Evolutionary conservation across 2,888 invertebrate species (phyloP).

Genomic region (Seira ritae): DNA sequence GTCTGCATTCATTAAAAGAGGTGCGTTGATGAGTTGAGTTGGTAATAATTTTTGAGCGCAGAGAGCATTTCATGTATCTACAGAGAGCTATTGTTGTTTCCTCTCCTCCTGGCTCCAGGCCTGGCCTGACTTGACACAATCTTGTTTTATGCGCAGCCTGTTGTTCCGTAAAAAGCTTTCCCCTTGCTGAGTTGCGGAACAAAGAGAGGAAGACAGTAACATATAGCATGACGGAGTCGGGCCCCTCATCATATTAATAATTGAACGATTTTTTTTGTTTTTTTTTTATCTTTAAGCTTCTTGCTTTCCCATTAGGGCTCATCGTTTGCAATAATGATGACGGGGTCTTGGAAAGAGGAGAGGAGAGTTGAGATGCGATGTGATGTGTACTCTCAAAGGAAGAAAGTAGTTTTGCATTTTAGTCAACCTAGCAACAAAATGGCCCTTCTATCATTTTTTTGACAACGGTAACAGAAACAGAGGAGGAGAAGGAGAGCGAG

Average conservation of each 20-base stretch:
- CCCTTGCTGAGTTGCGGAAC: background rate
- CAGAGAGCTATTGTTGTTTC: too few relatives aligned
- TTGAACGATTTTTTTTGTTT: conserved; percentile 56
- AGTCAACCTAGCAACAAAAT: conserved; percentile 62
- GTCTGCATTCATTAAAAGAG: too few relatives aligned
- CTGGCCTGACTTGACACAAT: too few relatives aligned
- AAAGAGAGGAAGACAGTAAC: conserved; percentile 11
- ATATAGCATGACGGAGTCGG: conserved; percentile 12
- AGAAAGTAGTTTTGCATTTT: conserved; percentile 29
- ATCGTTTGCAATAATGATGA: conserved; percentile 36
- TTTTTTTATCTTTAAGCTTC: conserved; percentile 48
- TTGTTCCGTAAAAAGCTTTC: conserved; percentile 18
- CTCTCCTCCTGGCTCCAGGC: too few relatives aligned
- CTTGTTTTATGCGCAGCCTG: conserved; percentile 1
- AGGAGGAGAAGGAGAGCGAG: too few relatives aligned
- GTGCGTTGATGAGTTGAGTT: too few relatives aligned
- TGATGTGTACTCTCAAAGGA: conserved; percentile 39
- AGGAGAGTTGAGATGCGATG: conserved; percentile 37
- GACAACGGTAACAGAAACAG: too few relatives aligned
- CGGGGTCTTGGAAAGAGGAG: conserved; percentile 37
- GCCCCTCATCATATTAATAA: conserved; percentile 62
- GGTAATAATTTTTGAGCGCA: too few relatives aligned
- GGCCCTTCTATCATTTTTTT: conserved; percentile 37
- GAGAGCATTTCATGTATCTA: too few relatives aligned
- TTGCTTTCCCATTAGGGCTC: conserved; percentile 57